These are phyloP conservation scores for Eptesicus fuscus DNA, from an alignment of 2,113 vertebrate genomes.

Conservation along the genomic window DNA sequence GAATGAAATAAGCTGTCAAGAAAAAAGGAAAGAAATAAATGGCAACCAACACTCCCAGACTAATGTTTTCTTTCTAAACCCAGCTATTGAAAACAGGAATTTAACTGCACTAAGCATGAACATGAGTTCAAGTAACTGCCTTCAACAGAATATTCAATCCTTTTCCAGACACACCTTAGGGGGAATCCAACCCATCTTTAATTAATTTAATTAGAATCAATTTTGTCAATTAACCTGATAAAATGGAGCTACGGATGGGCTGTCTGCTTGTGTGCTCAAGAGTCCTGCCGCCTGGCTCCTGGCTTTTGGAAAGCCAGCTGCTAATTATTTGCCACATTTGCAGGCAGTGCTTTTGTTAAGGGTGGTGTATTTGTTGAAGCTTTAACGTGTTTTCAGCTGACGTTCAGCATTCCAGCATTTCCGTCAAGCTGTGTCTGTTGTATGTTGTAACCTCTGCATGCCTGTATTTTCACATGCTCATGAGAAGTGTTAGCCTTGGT, in stretches of 20 bases:
- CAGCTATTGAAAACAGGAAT: neutral
- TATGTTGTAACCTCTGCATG: neutral
- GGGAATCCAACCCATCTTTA: constrained; percentile 41
- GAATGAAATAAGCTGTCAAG: neutral
- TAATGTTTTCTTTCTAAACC: neutral
- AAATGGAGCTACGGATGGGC: constrained; percentile 57
- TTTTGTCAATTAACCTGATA: constrained; percentile 64
- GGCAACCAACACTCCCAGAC: neutral
- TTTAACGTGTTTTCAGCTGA: constrained; percentile 40
- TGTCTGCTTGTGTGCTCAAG: constrained; percentile 37
- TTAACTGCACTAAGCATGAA: neutral
- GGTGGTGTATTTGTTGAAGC: constrained; percentile 22
- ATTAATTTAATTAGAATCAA: constrained; percentile 73
- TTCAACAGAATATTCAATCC: constrained; percentile 11
- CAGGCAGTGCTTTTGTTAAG: constrained; percentile 49
- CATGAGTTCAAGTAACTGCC: neutral
- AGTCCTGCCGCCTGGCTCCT: constrained; percentile 43
- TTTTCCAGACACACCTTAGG: constrained; percentile 51
- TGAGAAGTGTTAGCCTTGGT: neutral
- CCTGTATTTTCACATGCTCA: neutral
- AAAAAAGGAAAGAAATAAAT: neutral
- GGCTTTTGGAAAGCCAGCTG: constrained; percentile 46
- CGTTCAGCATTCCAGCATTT: constrained; percentile 1
- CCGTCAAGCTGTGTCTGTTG: neutral
- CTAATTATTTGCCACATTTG: constrained; percentile 67